Evolutionary conservation across 2,888 invertebrate species (phyloP).

Genomic region (Acleris literana): DNA sequence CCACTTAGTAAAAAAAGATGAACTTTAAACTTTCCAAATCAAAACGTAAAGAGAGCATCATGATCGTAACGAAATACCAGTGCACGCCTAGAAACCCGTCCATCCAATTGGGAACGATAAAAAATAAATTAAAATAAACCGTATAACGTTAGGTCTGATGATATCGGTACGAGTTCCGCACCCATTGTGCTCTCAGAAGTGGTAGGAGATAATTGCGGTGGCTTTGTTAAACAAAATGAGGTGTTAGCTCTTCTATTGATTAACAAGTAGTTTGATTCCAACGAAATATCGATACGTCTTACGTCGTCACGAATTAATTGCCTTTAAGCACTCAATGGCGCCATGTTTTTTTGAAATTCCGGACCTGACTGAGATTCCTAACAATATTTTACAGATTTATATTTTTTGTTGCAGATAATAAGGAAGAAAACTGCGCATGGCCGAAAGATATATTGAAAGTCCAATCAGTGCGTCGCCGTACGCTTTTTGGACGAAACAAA

Average conservation of each 20-base stretch:
- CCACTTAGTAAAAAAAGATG: constrained; percentile 57
- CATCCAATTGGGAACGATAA: constrained; percentile 77
- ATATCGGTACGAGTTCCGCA: constrained; percentile 73
- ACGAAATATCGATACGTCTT: constrained; percentile 56
- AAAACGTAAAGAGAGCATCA: constrained; percentile 61
- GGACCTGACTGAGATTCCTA: background rate
- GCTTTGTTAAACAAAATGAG: constrained; percentile 82
- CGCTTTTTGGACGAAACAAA: constrained; percentile 71
- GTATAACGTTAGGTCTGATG: constrained; percentile 63
- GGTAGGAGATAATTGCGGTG: constrained; percentile 77
- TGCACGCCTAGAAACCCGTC: constrained; percentile 71
- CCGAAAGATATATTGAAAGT: constrained; percentile 70
- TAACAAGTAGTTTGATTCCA: constrained; percentile 73
- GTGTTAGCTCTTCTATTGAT: constrained; percentile 81
- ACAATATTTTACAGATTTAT: constrained; percentile 37
- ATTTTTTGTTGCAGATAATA: constrained; percentile 73
- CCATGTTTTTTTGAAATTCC: constrained; percentile 30
- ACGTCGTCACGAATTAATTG: constrained; percentile 59
- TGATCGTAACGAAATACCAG: constrained; percentile 64
- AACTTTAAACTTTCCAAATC: constrained; percentile 74
- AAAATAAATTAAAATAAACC: constrained; percentile 82
- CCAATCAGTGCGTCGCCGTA: constrained; percentile 74
- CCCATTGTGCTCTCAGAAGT: constrained; percentile 72
- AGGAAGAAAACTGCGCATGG: constrained; percentile 77
- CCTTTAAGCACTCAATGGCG: background rate